Conservation (phyloP, 1,140 invertebrate species). For the Zaprionus kolodkinae region DNA sequence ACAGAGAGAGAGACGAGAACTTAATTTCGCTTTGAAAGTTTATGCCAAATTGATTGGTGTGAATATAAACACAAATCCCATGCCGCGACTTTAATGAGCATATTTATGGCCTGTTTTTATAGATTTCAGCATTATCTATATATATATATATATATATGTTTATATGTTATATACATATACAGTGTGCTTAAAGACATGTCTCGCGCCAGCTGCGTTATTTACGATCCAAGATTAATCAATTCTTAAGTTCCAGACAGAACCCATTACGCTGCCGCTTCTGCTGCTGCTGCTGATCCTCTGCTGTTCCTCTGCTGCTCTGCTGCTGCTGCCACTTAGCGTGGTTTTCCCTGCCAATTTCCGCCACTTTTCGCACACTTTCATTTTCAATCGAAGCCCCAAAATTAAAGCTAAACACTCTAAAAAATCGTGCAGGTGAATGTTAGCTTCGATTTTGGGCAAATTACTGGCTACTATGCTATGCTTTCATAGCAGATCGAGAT, state of each 20-base stretch:
- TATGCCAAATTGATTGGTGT: slow-evolving; percentile 70
- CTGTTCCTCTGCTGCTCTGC: no score
- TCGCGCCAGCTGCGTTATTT: slow-evolving; percentile 13
- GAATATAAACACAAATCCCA: slow-evolving; percentile 63
- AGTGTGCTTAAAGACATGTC: slow-evolving; percentile 2
- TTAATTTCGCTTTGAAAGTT: slow-evolving; percentile 65
- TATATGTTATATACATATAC: background rate
- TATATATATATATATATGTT: background rate
- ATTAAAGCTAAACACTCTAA: slow-evolving; percentile 26
- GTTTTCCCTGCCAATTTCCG: slow-evolving; percentile 4
- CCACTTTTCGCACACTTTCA: slow-evolving; percentile 35
- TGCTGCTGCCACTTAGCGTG: background rate
- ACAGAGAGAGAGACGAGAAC: slow-evolving; percentile 3
- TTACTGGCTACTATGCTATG: background rate
- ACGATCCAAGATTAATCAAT: slow-evolving; percentile 21
- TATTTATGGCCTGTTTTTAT: slow-evolving; percentile 32
- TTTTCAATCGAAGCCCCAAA: slow-evolving; percentile 21
- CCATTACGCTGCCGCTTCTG: background rate
- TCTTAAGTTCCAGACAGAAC: background rate
- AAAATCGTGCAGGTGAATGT: slow-evolving; percentile 36
- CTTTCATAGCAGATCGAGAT: background rate
- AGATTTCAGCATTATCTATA: slow-evolving; percentile 7
- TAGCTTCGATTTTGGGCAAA: slow-evolving; percentile 22
- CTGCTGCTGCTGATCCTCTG: no score
- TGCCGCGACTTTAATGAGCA: slow-evolving; percentile 62